Evolutionary conservation across 1,140 invertebrate genomes (phyloP), one percentile per base, ranked within the genome.

Genomic region (Phenacoccus solenopsis): DNA sequence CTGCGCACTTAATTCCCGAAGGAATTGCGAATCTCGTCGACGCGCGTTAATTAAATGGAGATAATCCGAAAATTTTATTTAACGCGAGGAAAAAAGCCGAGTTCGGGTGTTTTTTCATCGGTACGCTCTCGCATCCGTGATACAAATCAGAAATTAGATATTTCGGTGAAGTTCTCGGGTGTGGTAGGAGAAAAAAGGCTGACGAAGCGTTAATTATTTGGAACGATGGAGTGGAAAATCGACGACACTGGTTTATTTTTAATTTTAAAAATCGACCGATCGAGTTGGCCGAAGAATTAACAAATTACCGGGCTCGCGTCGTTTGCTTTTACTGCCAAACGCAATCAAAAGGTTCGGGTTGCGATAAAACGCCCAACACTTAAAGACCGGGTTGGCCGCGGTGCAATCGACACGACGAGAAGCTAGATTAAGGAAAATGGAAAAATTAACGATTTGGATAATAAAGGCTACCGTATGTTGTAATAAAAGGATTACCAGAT

Each of bases 391-490:
- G n/a, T n/a, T n/a, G n/a, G n/a, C n/a, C n/a, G n/a, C n/a, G n/a
- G n/a, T n/a, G n/a, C n/a, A n/a, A n/a, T n/a, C n/a, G n/a, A n/a
- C n/a, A n/a, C n/a, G n/a, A n/a, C n/a, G n/a, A n/a, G 38, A 32
- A 13, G 5, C 5, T 49, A 49, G 38, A 49, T 49, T 49, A 49
- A 49, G 12, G 38, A 49, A 49, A 49, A 49, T 49, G 38, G 38
- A 49, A 49, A 49, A 49, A 49, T 49, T 49, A 49, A 49, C 38
- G 38, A 49, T 49, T 9, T n/a, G 22, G 59, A 64, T 64, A 64
- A 64, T 64, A 64, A 64, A 64, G 59, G 59, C 59, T 64, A 64
- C 59, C 59, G 59, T 64, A 64, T 64, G 59, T 64, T 22, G 59
- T 64, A 64, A 59, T 59, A 59, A 64, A 64, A 64, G 59, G 59